Evolutionary conservation across 1,140 invertebrate species (phyloP).

Genomic region (Heliconius eleuchia): DNA sequence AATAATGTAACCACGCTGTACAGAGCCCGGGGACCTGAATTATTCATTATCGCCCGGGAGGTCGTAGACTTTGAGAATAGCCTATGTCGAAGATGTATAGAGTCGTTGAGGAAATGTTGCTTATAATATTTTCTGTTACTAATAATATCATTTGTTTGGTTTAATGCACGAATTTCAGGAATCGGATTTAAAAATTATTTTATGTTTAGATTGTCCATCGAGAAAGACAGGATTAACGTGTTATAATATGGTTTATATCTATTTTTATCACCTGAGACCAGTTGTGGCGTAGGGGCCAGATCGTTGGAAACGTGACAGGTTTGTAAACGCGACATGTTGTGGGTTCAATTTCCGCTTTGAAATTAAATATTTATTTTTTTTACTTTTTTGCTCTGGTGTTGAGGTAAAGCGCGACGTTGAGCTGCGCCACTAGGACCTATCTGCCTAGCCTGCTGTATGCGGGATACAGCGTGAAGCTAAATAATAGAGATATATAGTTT

Average conservation of each 20-base stretch:
- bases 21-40: constrained; percentile 46
- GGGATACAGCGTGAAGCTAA: not conserved
- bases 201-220: no score
- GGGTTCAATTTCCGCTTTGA: no score
- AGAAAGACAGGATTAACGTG: no score
- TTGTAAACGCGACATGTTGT: no score
- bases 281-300: no score
- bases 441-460: not conserved
- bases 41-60: constrained; percentile 61
- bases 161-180: not conserved
- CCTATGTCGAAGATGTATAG: constrained; percentile 40
- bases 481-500: not conserved
- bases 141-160: not conserved
- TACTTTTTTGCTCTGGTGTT: no score
- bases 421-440: not conserved
- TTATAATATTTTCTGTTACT: not conserved
- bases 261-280: no score
- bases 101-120: not conserved
- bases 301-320: no score
- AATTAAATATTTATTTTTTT: no score
- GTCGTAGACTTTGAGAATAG: constrained; percentile 53
- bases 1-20: constrained; percentile 48
- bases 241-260: no score
- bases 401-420: no score
- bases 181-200: not conserved